Evolutionary conservation across 2,113 vertebrate genomes (phyloP), one percentile per base, ranked within the genome.

Genomic region (Globicephala melas): DNA sequence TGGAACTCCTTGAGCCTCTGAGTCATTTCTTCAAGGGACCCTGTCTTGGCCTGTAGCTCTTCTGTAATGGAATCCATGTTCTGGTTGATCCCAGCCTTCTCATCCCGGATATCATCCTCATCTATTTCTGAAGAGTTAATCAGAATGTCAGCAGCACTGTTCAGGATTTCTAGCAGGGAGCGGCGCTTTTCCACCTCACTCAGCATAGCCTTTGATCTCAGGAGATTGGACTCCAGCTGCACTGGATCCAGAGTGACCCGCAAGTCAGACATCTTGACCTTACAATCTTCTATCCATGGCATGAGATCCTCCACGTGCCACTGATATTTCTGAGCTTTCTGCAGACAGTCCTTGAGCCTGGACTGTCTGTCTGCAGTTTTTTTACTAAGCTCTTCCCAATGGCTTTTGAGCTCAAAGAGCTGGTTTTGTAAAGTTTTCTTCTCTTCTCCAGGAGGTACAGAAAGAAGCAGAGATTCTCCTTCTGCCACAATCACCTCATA

Each of bases 1-100:
- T 99, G 99, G 96, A 99, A 99, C 98, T 99, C 99, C 96, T 99
- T 99, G 89, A 99, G 99, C 82, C 99, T 99, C 79, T 99, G 98
- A 4, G 99, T 98, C 99, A 99, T 99, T 96, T 99, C 99, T 96
- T 99, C 99, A 62, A 99, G 98, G 97, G 99, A 99, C 80, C 98
- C 98, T 0, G 98, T 98, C 98, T 99, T 99, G 92, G 97, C 97
- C 5, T 99, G 99, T 23, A 99, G 98, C 91, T 98, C 98, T 94
- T 99, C 99, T 0, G 99, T 99, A 91, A 99, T 99, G 58, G 98
- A 95, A 87, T 99, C 99, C 98, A 99, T 98, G 93, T 98, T 98
- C 67, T 99, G 99, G 97, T 99, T 99, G 97, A 99, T 98, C 80
- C 98, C 97, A 2, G 99, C 99, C 97, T 99, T 99, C 98, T 99